phyloP scores from a whole-genome alignment of 2,113 vertebrate genomes.

The Laticauda colubrina region DNA sequence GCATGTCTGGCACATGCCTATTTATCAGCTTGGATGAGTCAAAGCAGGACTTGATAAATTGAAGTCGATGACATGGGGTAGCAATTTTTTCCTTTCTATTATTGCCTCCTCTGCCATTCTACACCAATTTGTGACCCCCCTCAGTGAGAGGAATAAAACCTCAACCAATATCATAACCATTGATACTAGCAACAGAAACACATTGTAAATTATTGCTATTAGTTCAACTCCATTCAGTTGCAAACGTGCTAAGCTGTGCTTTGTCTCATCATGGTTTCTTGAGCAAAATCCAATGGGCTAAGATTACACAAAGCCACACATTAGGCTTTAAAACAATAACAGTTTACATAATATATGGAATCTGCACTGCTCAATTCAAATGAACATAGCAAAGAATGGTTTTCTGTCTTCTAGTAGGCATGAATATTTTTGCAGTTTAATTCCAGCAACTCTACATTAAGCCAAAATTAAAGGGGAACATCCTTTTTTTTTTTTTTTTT shows the following conservation, averaged over 20 bases:
- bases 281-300: not conserved
- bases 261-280: not conserved
- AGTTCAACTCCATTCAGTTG: not conserved
- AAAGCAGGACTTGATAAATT: not conserved
- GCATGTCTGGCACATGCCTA: not conserved
- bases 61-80: not conserved
- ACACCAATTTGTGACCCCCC: not conserved
- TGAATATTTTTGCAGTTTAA: not conserved
- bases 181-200: not conserved
- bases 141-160: not conserved
- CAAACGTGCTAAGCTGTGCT: not conserved
- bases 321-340: not conserved
- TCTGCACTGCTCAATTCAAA: not conserved
- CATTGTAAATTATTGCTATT: not conserved
- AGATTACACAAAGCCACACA: not conserved
- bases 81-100: not conserved
- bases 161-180: not conserved
- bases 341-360: not conserved
- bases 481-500: not conserved
- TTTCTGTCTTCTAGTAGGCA: not conserved
- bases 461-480: not conserved
- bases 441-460: not conserved
- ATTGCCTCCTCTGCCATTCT: not conserved
- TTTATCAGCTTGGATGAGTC: not conserved
- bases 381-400: not conserved